phyloP scores from a whole-genome alignment of 2,113 vertebrate genomes.

The Scalopus aquaticus region DNA sequence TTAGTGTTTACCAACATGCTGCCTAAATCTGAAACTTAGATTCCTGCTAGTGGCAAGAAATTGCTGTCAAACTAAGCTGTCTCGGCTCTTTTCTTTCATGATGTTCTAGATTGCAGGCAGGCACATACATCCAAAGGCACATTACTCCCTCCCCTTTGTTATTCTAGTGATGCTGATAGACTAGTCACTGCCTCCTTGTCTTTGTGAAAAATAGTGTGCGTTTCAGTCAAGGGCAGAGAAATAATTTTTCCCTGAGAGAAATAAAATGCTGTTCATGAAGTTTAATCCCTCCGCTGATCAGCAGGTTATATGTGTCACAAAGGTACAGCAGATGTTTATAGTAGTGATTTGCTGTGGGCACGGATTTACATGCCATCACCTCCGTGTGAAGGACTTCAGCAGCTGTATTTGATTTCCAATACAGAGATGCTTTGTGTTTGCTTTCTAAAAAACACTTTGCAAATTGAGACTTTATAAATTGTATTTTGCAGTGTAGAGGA shows the following conservation, averaged over 20 bases:
- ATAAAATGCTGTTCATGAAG: background rate
- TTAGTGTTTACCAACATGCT: too few species aligned
- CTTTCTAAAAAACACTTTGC: background rate
- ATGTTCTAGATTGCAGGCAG: background rate
- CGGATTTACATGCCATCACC: background rate
- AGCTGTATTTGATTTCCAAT: background rate
- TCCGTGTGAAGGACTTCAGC: background rate
- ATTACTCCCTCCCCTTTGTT: background rate
- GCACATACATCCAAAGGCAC: background rate
- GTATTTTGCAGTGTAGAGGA: background rate
- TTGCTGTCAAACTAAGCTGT: background rate
- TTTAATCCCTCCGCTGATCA: background rate
- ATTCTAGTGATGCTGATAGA: background rate
- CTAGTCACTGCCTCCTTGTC: background rate
- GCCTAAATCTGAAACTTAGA: background rate
- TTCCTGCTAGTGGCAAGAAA: background rate
- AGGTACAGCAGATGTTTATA: background rate
- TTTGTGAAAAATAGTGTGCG: background rate
- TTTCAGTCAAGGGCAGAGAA: background rate
- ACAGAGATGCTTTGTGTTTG: background rate
- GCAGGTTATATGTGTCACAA: background rate
- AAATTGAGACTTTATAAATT: background rate
- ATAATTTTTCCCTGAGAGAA: slow-evolving; percentile 8
- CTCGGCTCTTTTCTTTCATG: background rate
- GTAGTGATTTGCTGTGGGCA: fast-evolving